Evolutionary conservation across 2,797 vertebrate genomes (phyloP), one percentile per base, ranked within the genome.

Genomic region (Spinibarbus caldwelli): DNA sequence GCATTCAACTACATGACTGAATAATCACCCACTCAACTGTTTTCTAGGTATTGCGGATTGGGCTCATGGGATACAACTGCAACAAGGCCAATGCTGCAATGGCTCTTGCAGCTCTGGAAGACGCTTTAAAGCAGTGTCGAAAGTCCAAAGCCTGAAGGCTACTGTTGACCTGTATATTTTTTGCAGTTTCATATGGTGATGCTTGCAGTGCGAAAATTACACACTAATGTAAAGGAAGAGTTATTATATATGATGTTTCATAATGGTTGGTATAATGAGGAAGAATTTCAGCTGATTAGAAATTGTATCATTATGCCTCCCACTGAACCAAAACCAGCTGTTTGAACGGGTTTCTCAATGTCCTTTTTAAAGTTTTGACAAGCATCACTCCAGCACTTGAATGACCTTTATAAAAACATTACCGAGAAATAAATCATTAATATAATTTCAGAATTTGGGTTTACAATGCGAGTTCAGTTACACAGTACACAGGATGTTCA

Each of bases 61-160:
- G 98, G 84, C 92, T 99, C 90, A 96, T 99, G 96, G 98, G 98
- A 89, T 96, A 95, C 93, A 99, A 99, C 90, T 97, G 97, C 0
- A 97, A 96, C 89, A 92, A 92, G 5, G 41, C 73, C 38, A 99
- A 96, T 0, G 97, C 96, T 89, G 96, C 97, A 84, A 93, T 88
- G 34, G 95, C 96, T 38, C 91, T 95, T 0, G 14, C 45, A 0
- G 97, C 97, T 72, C 93, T 99, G 91, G 92, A 45, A 15, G 96
- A 98, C 0, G 96, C 97, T 67, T 94, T 99, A 0, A 91, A 94
- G 90, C 91, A 77, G 89, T 99, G 97, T 90, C 94, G 89, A 87
- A 95, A 91, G 89, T 95, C 92, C 94, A 96, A 94, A 88, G 93
- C 96, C 83, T 99, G 90, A 91, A 81, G 49, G n/a, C 45, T 7